phyloP scores from a whole-genome alignment of 2,797 vertebrate species.

The Ctenochaetus hawaiiensis region DNA sequence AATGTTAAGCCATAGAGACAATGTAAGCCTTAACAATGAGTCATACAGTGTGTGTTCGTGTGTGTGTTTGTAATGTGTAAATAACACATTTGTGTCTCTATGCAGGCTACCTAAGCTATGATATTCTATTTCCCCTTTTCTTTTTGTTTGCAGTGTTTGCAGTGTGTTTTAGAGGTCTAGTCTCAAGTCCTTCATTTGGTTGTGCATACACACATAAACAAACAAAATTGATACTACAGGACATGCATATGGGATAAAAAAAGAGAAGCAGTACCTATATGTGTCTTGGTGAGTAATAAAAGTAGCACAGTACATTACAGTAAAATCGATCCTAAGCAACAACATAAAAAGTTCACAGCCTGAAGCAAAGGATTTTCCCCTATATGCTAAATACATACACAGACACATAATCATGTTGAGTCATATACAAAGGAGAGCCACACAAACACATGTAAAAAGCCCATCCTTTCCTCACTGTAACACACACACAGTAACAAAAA shows the following conservation, averaged over 20 bases:
- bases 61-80: constrained; percentile 42
- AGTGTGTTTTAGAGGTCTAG: constrained; percentile 42
- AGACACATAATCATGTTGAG: background rate
- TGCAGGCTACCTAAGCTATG: constrained; percentile 19
- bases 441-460: background rate
- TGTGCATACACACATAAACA: constrained; percentile 15
- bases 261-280: background rate
- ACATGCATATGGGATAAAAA: background rate
- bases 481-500: background rate
- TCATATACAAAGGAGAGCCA: background rate
- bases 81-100: constrained; percentile 43
- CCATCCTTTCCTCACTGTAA: background rate
- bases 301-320: constrained; percentile 23
- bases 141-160: constrained; percentile 23
- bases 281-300: constrained; percentile 17
- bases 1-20: constrained; percentile 43
- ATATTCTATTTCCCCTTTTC: constrained; percentile 35
- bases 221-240: constrained; percentile 8
- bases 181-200: constrained; percentile 14
- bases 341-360: background rate
- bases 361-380: constrained; percentile 20
- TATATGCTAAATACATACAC: constrained; percentile 1
- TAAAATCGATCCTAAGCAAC: constrained; percentile 22
- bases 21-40: constrained; percentile 50
- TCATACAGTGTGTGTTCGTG: constrained; percentile 48